These are phyloP conservation scores for Umimayanthus kanabou DNA, from an alignment of 92 coral and sea anemone species.

Conservation along the genomic window DNA sequence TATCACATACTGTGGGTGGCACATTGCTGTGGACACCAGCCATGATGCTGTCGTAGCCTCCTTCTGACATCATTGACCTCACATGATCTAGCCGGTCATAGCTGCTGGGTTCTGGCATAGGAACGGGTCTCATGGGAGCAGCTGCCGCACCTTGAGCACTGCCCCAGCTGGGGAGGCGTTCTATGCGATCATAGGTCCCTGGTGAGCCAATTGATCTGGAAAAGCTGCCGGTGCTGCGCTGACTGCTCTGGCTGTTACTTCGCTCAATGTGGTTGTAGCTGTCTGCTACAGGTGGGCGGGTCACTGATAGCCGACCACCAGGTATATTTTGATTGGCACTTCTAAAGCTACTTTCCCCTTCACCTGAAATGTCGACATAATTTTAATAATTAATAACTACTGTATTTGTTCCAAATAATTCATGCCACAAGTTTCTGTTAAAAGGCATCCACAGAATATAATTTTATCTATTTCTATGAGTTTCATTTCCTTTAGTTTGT, in stretches of 20 bases:
- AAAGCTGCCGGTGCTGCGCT: slow-evolving; percentile 74
- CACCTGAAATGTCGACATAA: slow-evolving; percentile 2
- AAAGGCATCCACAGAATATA: no score
- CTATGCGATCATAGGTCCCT: slow-evolving; percentile 67
- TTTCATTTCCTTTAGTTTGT: no score
- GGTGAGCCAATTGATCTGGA: slow-evolving; percentile 63
- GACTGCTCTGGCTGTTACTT: slow-evolving; percentile 84
- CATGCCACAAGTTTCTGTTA: no score
- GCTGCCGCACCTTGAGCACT: slow-evolving; percentile 23
- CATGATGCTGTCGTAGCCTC: slow-evolving; percentile 56
- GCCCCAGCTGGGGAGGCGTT: slow-evolving; percentile 85
- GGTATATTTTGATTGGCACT: slow-evolving; percentile 49
- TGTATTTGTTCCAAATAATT: no score
- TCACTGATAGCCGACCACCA: slow-evolving; percentile 34
- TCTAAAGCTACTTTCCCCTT: slow-evolving; percentile 20
- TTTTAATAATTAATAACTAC: no score
- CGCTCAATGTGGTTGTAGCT: slow-evolving; percentile 75
- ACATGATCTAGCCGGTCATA: slow-evolving; percentile 75
- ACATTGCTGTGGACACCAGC: slow-evolving; percentile 62
- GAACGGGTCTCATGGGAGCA: slow-evolving; percentile 26
- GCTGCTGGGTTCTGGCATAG: slow-evolving; percentile 35
- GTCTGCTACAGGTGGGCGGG: slow-evolving; percentile 35
- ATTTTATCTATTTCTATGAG: no score
- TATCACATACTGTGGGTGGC: slow-evolving; percentile 59
- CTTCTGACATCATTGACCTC: slow-evolving; percentile 64